phyloP scores from a whole-genome alignment of 2,113 vertebrate species.

The Panthera uncia region DNA sequence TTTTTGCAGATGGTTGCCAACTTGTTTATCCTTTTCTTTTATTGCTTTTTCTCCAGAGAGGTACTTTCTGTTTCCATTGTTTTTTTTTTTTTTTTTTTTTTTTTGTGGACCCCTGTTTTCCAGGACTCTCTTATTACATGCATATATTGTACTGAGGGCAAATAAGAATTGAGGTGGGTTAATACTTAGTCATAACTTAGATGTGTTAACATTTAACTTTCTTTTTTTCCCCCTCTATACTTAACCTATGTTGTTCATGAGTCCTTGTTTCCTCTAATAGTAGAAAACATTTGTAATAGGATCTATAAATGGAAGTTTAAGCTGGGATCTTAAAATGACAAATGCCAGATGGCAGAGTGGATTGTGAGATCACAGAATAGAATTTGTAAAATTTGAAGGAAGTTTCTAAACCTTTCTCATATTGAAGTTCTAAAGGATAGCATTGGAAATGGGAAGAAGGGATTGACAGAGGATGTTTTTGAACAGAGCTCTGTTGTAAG shows the following conservation, averaged over 20 bases:
- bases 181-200: conserved; percentile 35
- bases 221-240: not conserved
- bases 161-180: not conserved
- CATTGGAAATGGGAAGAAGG: not conserved
- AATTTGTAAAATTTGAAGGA: conserved; percentile 13
- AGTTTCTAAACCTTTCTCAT: not conserved
- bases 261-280: not conserved
- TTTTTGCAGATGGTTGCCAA: not conserved
- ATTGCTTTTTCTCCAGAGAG: not conserved
- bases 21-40: not conserved
- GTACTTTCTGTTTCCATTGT: not conserved
- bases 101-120: not conserved
- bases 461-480: not conserved
- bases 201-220: conserved; percentile 45
- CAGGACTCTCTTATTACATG: not conserved
- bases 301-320: not conserved
- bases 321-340: not conserved
- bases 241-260: not conserved
- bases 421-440: not conserved
- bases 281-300: not conserved
- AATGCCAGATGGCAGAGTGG: not conserved
- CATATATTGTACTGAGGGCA: not conserved
- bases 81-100: not conserved
- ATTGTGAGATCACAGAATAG: not conserved
- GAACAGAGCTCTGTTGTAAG: not conserved